phyloP scores from a whole-genome alignment of 2,888 invertebrate species.

The Eucriotettix oculatus region DNA sequence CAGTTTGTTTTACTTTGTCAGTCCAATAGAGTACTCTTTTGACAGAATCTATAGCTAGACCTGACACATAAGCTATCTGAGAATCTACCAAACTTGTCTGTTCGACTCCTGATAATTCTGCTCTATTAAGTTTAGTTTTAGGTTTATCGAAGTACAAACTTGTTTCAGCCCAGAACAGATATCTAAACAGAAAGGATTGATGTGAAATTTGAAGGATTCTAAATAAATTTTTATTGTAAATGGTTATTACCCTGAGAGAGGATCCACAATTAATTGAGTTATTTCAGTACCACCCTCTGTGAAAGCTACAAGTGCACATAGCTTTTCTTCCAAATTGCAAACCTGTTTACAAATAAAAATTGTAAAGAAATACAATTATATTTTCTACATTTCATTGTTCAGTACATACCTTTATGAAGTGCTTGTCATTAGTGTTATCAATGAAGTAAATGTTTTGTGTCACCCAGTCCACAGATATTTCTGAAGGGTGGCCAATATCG shows the following conservation, averaged over 20 bases:
- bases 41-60: slow-evolving; percentile 38
- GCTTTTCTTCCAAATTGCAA: slow-evolving; percentile 35
- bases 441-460: slow-evolving; percentile 54
- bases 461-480: slow-evolving; percentile 57
- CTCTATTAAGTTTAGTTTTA: slow-evolving; percentile 20
- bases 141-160: slow-evolving; percentile 16
- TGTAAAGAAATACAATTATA: background rate
- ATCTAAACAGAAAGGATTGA: slow-evolving; percentile 16
- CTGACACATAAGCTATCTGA: slow-evolving; percentile 34
- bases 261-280: slow-evolving; percentile 45
- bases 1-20: slow-evolving; percentile 39
- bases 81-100: slow-evolving; percentile 24
- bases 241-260: slow-evolving; percentile 21
- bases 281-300: slow-evolving; percentile 33
- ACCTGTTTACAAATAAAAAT: slow-evolving; percentile 19
- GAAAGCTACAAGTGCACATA: slow-evolving; percentile 37
- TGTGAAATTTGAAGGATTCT: slow-evolving; percentile 15
- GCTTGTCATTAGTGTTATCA: slow-evolving; percentile 21
- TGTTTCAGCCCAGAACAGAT: slow-evolving; percentile 25
- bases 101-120: slow-evolving; percentile 35
- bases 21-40: slow-evolving; percentile 55
- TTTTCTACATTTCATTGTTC: background rate
- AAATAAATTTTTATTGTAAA: no score
- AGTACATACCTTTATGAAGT: slow-evolving; percentile 3
- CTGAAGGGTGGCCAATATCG: slow-evolving; percentile 30